These are phyloP conservation scores for Gulo gulo DNA, from an alignment of 2,113 vertebrate genomes.

Conservation along the genomic window DNA sequence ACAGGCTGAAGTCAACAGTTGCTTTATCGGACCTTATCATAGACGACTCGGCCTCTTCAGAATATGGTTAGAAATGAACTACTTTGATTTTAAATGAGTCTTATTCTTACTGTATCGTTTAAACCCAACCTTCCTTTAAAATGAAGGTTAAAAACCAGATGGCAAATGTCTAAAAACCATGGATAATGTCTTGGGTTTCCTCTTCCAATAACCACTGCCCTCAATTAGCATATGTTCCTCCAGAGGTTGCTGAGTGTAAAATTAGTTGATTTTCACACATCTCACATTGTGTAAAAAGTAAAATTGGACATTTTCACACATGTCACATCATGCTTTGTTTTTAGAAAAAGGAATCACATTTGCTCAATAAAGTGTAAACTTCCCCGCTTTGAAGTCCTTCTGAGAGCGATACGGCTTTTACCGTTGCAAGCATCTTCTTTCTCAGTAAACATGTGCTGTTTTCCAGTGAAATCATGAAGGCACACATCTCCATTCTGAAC, in stretches of 20 bases:
- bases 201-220: constrained; percentile 45
- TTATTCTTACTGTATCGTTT: constrained; percentile 64
- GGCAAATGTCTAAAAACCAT: constrained; percentile 54
- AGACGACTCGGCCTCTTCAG: constrained; percentile 59
- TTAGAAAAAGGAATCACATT: constrained; percentile 81
- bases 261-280: constrained; percentile 77
- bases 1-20: constrained; percentile 67
- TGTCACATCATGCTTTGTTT: constrained; percentile 64
- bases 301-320: constrained; percentile 75
- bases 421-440: constrained; percentile 81
- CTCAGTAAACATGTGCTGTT: constrained; percentile 78
- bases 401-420: constrained; percentile 77
- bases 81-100: constrained; percentile 47
- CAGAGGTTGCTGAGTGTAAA: constrained; percentile 77
- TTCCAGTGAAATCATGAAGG: constrained; percentile 83
- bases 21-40: constrained; percentile 61
- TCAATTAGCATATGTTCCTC: constrained; percentile 70
- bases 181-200: constrained; percentile 48
- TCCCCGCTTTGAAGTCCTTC: constrained; percentile 86
- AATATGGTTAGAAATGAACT: constrained; percentile 60
- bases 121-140: constrained; percentile 67
- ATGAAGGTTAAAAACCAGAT: constrained; percentile 63
- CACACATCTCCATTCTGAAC: constrained; percentile 85
- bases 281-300: constrained; percentile 83
- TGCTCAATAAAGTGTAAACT: constrained; percentile 84